Conservation (phyloP, 2,797 vertebrate genomes). For the Podarcis lilfordi region DNA sequence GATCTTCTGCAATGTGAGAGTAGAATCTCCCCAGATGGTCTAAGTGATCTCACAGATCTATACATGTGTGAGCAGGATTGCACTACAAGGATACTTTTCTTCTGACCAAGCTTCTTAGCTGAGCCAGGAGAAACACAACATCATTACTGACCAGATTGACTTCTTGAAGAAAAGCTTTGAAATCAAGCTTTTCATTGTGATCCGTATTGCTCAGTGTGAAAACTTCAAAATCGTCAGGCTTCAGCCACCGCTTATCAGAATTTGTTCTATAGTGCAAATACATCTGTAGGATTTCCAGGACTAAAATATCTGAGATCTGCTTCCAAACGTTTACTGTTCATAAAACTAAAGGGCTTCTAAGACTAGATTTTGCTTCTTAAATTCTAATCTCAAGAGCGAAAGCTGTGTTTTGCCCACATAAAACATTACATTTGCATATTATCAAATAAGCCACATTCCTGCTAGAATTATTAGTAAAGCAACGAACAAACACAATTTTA, state of each 20-base stretch:
- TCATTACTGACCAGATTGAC: not conserved
- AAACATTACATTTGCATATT: not conserved
- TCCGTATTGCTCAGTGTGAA: not conserved
- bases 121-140: not conserved
- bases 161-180: not conserved
- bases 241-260: not conserved
- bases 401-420: not conserved
- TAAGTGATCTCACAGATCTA: no score
- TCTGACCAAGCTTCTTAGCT: not conserved
- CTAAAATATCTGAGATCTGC: not conserved
- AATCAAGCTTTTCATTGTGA: not conserved
- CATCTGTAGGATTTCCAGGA: not conserved
- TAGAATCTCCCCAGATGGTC: no score
- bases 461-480: not conserved
- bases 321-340: not conserved
- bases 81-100: not conserved
- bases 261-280: not conserved
- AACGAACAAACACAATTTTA: not conserved
- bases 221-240: not conserved
- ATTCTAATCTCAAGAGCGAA: not conserved
- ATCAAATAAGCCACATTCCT: slow-evolving; percentile 7
- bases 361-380: not conserved
- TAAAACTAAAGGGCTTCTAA: not conserved
- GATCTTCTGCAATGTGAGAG: no score
- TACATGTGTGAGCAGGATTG: not conserved